Conservation (phyloP, 2,888 invertebrate genomes). For the Branchipolynoe longqiensis region DNA sequence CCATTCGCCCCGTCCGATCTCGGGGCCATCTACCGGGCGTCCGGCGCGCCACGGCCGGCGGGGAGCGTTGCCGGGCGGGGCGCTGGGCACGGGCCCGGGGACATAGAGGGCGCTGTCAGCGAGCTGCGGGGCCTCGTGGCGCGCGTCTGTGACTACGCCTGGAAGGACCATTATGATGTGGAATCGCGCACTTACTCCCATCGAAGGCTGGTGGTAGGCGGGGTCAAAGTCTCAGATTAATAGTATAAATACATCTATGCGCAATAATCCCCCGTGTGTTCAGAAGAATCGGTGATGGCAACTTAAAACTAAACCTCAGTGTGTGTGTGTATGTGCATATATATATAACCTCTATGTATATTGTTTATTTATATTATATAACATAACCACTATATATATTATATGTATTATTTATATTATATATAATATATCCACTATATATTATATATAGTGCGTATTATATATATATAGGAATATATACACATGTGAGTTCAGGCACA, state of each 20-base stretch:
- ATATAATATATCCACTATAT: no score
- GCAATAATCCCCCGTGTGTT: background rate
- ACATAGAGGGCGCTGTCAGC: constrained; percentile 17
- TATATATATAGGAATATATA: no score
- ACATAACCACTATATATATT: no score
- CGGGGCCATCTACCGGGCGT: background rate
- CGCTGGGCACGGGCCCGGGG: no score
- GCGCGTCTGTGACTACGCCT: constrained; percentile 41
- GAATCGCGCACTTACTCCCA: constrained; percentile 42
- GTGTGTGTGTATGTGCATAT: no score
- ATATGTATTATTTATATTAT: no score
- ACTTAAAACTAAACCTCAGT: no score
- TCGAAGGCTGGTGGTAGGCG: background rate
- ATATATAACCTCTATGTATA: no score
- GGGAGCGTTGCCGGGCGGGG: background rate
- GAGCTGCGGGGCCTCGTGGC: constrained; percentile 38
- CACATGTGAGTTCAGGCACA: no score
- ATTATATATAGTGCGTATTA: no score
- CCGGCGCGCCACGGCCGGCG: background rate
- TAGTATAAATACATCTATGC: background rate
- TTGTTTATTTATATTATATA: no score
- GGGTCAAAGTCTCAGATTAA: constrained; percentile 42
- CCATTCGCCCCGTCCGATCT: constrained; percentile 14
- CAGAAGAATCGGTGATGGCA: no score
- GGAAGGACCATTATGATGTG: constrained; percentile 54